phyloP scores from a whole-genome alignment of 1,140 invertebrate species.

The Helicorthomorpha holstii region DNA sequence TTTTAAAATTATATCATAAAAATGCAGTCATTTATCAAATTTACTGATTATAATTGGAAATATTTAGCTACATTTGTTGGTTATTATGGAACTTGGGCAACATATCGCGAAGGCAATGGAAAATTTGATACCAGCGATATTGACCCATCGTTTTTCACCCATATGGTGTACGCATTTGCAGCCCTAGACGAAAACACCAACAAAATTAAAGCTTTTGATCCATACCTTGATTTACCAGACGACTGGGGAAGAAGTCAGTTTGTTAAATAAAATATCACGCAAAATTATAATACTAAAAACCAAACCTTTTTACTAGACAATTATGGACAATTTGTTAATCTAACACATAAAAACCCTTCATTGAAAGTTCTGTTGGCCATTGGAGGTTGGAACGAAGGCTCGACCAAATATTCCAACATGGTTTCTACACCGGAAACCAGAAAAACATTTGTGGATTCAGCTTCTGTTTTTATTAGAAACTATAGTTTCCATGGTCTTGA shows the following conservation, averaged over 20 bases:
- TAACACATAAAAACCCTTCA: too few species aligned
- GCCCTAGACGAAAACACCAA: conserved; percentile 24
- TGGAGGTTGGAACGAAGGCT: conserved; percentile 31
- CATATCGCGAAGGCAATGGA: conserved; percentile 42
- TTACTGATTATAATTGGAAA: too few species aligned
- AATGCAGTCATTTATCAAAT: too few species aligned
- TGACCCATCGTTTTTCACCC: conserved; percentile 48
- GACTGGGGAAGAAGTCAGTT: conserved; percentile 29
- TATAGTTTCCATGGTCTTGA: conserved; percentile 42
- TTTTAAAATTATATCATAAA: too few species aligned
- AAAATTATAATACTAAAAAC: too few species aligned
- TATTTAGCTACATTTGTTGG: too few species aligned
- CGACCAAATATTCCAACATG: conserved; percentile 29
- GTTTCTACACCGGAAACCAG: conserved; percentile 20
- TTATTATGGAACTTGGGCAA: conserved; percentile 55
- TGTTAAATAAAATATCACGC: too few species aligned
- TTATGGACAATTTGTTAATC: too few species aligned
- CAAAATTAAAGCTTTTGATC: conserved; percentile 32
- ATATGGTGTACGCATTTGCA: conserved; percentile 51
- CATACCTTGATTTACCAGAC: conserved; percentile 38
- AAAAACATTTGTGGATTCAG: conserved; percentile 37
- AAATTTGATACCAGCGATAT: conserved; percentile 45
- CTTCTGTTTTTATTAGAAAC: conserved; percentile 33
- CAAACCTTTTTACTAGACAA: too few species aligned
- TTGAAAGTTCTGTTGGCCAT: conserved; percentile 29